These are phyloP conservation scores for Zaprionus capensis DNA, from an alignment of 1,140 invertebrate species.

Conservation along the genomic window DNA sequence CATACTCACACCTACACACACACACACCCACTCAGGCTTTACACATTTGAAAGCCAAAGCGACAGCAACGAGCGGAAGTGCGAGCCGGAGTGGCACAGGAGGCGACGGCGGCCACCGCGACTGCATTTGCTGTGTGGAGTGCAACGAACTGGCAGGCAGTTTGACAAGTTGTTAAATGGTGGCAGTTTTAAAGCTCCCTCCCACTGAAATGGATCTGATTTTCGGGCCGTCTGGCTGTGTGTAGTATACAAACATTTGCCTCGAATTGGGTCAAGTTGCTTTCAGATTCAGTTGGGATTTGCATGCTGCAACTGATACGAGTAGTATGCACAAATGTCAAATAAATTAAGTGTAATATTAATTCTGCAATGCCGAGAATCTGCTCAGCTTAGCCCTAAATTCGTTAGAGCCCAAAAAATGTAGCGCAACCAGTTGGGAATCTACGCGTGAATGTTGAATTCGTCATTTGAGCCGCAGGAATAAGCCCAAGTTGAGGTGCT, in stretches of 20 bases:
- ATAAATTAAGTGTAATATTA: not conserved
- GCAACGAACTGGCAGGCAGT: slow-evolving; percentile 60
- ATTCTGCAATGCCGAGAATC: not conserved
- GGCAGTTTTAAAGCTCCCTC: slow-evolving; percentile 42
- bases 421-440: slow-evolving; percentile 31
- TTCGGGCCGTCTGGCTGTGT: not conserved
- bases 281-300: not conserved
- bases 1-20: slow-evolving; percentile 1
- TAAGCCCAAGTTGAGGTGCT: slow-evolving; percentile 45
- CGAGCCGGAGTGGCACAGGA: slow-evolving; percentile 29
- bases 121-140: slow-evolving; percentile 43
- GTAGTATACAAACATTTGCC: not conserved
- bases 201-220: slow-evolving; percentile 32
- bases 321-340: not conserved
- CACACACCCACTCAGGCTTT: slow-evolving; percentile 1
- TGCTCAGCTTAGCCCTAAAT: slow-evolving; percentile 20
- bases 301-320: not conserved
- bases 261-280: slow-evolving; percentile 14
- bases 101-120: slow-evolving; percentile 14
- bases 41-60: slow-evolving; percentile 50
- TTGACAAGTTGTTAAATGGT: slow-evolving; percentile 60
- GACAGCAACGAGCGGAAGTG: slow-evolving; percentile 72
- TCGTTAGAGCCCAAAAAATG: slow-evolving; percentile 26
- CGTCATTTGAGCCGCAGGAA: slow-evolving; percentile 43
- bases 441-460: slow-evolving; percentile 51